These are phyloP conservation scores for Acanthornis magna DNA, from an alignment of 2,797 vertebrate species.

Conservation along the genomic window DNA sequence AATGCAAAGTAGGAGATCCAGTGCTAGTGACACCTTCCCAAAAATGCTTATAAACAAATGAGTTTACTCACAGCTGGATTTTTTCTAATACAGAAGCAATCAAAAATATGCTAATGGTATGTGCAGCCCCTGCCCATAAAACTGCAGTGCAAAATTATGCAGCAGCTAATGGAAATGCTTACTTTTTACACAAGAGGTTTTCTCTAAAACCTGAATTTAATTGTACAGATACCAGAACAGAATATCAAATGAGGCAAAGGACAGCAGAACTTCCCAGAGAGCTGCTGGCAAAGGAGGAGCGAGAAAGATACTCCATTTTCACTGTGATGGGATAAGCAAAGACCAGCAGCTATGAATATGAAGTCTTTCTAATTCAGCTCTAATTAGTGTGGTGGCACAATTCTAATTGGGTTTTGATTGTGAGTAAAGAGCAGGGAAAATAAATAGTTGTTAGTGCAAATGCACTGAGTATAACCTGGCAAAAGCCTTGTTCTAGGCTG, in stretches of 20 bases:
- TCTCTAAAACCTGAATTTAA: conserved; percentile 15
- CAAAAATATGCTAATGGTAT: neutral
- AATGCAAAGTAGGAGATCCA: neutral
- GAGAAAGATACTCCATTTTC: neutral
- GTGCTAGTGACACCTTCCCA: neutral
- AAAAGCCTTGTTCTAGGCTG: neutral
- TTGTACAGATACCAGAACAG: neutral
- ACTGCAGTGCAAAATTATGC: neutral
- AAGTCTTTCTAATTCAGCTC: neutral
- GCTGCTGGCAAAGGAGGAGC: neutral
- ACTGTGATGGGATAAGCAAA: neutral
- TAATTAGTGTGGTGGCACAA: neutral
- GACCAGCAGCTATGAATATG: neutral
- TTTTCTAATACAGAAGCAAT: conserved; percentile 6
- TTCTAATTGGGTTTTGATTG: conserved; percentile 4
- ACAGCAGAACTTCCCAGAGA: neutral
- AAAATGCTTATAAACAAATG: neutral
- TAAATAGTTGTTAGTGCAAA: neutral
- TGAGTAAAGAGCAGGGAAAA: neutral
- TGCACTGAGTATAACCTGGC: neutral
- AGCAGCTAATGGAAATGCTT: neutral
- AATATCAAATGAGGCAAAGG: neutral
- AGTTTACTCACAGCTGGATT: neutral
- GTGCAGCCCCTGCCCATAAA: neutral
- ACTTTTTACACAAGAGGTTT: neutral